Evolutionary conservation across 2,797 vertebrate genomes (phyloP).

Genomic region (Rhinophrynus dorsalis): DNA sequence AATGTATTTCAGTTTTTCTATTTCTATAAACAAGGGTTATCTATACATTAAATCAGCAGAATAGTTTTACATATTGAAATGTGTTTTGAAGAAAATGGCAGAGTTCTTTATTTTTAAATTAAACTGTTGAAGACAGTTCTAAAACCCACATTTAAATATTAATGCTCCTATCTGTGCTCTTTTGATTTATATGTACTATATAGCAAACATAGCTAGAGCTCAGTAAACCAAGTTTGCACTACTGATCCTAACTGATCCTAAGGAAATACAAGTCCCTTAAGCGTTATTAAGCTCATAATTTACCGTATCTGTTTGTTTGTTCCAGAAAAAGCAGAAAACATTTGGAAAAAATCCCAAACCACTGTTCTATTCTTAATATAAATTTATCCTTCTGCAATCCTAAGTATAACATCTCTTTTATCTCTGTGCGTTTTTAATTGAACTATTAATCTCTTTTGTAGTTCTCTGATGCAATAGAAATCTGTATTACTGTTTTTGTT

Average conservation of each 20-base stretch:
- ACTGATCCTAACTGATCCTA: conserved; percentile 6
- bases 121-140: conserved; percentile 33
- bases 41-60: conserved; percentile 15
- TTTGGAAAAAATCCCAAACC: conserved; percentile 13
- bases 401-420: conserved; percentile 6
- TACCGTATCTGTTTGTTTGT: neutral
- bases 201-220: neutral
- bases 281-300: conserved; percentile 32
- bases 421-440: neutral
- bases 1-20: neutral
- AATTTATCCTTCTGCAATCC: conserved; percentile 7
- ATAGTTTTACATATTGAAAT: conserved; percentile 19
- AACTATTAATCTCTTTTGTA: neutral
- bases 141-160: conserved; percentile 39
- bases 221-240: conserved; percentile 22
- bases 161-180: conserved; percentile 25
- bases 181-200: conserved; percentile 11
- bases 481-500: no score
- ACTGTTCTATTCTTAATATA: neutral
- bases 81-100: conserved; percentile 4
- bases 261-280: conserved; percentile 14
- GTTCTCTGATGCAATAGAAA: neutral
- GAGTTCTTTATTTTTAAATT: conserved; percentile 33
- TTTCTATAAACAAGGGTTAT: neutral
- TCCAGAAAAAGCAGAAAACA: neutral